A percentile compares a stretch with the other conserved stretches of the same genome.
Evolutionary conservation across 1,140 invertebrate genomes (phyloP).

Genomic region (Lepidurus couesii): DNA sequence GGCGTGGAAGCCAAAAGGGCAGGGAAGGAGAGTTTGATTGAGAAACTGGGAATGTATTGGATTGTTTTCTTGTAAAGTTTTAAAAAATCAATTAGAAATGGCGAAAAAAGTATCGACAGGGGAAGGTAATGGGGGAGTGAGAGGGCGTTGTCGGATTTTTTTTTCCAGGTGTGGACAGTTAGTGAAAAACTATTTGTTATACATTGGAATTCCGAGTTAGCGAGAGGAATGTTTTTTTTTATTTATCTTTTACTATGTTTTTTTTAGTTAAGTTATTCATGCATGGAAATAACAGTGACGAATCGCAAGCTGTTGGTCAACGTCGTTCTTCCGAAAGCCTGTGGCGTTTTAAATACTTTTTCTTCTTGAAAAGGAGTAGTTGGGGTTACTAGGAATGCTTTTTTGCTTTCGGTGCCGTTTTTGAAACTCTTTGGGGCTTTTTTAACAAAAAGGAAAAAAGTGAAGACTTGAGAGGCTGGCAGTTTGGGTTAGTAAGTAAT

Average conservation of each 20-base stretch:
- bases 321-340: conserved; percentile 4
- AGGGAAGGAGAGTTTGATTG: too few relatives aligned
- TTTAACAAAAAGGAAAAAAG: background rate
- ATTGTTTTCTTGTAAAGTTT: too few relatives aligned
- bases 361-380: conserved; percentile 3
- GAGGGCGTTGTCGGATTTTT: background rate
- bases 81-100: too few relatives aligned
- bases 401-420: background rate
- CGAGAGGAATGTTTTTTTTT: background rate
- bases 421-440: background rate
- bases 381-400: background rate
- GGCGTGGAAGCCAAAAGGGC: background rate
- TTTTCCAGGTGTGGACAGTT: conserved; percentile 9
- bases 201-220: background rate
- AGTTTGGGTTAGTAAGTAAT: background rate
- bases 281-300: background rate
- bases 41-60: too few relatives aligned
- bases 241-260: background rate
- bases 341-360: background rate
- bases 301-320: conserved; percentile 15
- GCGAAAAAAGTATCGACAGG: too few relatives aligned
- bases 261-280: background rate
- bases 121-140: background rate
- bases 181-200: background rate
- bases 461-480: background rate